These are phyloP conservation scores for Hemicordylus capensis DNA, from an alignment of 2,113 vertebrate species.

Conservation along the genomic window DNA sequence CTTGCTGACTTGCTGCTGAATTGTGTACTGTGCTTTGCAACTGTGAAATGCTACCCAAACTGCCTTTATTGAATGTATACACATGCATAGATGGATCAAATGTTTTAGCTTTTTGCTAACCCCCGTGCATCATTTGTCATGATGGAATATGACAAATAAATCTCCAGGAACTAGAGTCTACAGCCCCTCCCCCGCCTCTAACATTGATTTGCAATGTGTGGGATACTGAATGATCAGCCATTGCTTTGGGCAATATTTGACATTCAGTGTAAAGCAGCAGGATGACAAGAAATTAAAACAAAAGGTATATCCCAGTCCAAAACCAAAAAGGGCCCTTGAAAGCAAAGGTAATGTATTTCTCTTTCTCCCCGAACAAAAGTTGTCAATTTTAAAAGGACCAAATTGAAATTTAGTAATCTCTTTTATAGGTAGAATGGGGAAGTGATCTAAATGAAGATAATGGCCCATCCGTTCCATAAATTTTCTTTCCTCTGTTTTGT, in stretches of 20 bases:
- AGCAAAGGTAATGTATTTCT: not conserved
- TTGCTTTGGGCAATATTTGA: constrained; percentile 32
- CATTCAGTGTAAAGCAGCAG: not conserved
- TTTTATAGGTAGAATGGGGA: constrained; percentile 27
- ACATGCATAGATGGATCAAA: not conserved
- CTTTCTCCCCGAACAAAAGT: constrained; percentile 27
- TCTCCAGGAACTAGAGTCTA: not conserved
- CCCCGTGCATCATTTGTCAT: not conserved
- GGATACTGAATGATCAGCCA: not conserved
- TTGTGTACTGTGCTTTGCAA: not conserved
- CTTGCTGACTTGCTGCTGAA: not conserved
- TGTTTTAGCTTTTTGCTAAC: constrained; percentile 5
- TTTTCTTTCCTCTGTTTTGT: not conserved
- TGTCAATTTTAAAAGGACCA: constrained; percentile 15
- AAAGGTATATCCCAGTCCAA: constrained; percentile 24
- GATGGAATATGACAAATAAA: not conserved
- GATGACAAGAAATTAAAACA: constrained; percentile 15
- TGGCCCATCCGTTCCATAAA: not conserved
- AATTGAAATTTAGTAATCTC: not conserved
- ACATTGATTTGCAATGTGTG: not conserved
- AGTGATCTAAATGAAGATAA: constrained; percentile 33
- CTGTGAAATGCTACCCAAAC: not conserved
- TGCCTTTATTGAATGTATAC: constrained; percentile 1
- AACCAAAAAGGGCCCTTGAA: constrained; percentile 1
- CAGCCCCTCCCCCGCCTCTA: not conserved